A percentile compares a stretch with the other conserved stretches of the same genome.
Evolutionary conservation across 1,140 invertebrate genomes (phyloP).

Genomic region (Venustaconcha ellipsiformis): DNA sequence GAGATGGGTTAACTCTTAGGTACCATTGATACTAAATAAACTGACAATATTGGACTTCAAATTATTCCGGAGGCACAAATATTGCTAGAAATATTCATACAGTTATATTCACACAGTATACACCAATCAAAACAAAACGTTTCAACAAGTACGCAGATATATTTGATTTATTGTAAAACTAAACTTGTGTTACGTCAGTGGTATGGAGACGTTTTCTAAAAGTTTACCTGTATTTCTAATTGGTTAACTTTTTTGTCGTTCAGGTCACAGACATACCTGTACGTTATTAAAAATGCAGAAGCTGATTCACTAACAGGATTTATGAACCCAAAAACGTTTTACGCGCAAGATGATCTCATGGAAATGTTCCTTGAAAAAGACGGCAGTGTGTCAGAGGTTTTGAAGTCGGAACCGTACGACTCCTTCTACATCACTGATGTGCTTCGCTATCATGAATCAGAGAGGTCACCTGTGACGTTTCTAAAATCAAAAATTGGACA

Average conservation of each 20-base stretch:
- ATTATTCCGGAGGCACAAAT: no score
- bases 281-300: slow-evolving; percentile 9
- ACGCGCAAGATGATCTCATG: slow-evolving; percentile 11
- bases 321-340: slow-evolving; percentile 8
- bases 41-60: no score
- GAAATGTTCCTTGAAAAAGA: neutral
- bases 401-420: slow-evolving; percentile 23
- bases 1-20: no score
- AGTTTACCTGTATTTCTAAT: no score
- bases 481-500: neutral
- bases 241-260: neutral
- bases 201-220: no score
- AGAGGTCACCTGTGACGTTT: neutral
- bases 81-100: no score
- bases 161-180: no score
- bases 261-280: slow-evolving; percentile 28
- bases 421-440: slow-evolving; percentile 13
- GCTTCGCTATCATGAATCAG: neutral
- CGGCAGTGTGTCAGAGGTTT: slow-evolving; percentile 14
- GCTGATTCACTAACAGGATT: slow-evolving; percentile 9
- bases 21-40: no score
- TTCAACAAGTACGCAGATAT: no score
- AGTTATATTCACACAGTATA: no score
- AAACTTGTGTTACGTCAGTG: no score
- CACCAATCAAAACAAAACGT: no score